Percentiles rank a stretch among this genome's conserved stretches.
These are phyloP conservation scores for Thripadectes ignobilis DNA, from an alignment of 2,797 vertebrate genomes.

Conservation along the genomic window DNA sequence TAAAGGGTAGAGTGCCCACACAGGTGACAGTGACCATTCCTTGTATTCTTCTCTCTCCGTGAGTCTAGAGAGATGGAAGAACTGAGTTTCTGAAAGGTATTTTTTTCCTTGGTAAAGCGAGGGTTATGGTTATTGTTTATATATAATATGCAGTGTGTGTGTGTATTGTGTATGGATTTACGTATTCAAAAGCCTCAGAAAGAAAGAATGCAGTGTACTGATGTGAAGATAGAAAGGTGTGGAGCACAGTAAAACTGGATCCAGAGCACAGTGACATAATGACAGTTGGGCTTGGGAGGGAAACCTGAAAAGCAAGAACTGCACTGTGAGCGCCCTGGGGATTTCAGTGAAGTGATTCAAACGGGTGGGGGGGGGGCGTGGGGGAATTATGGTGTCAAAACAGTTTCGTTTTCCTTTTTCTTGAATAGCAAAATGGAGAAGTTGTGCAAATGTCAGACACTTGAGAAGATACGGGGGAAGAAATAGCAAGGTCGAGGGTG, in stretches of 20 bases:
- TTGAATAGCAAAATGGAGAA: constrained; percentile 14
- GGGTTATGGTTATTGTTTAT: not conserved
- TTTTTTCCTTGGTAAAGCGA: not conserved
- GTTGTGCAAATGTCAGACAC: not conserved
- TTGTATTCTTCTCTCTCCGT: not conserved
- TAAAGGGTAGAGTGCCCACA: not conserved
- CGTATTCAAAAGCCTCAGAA: not conserved
- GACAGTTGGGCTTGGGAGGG: not conserved
- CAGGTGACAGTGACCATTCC: not conserved
- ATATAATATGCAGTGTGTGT: accelerated
- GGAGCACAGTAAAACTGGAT: not conserved
- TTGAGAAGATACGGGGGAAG: accelerated
- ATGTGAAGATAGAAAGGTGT: not conserved
- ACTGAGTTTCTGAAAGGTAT: not conserved
- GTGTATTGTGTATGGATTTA: not conserved
- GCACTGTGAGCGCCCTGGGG: not conserved
- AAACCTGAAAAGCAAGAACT: not conserved
- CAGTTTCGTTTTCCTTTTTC: constrained; percentile 29
- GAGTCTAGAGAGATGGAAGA: not conserved
- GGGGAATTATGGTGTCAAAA: not conserved
- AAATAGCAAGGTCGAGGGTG: not conserved
- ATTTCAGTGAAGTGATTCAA: not conserved
- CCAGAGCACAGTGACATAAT: not conserved
- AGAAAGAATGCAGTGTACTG: not conserved
- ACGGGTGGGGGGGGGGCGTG: too few species aligned